Conservation (phyloP, 2,797 vertebrate genomes). For the Platyrinchus mystaceus region DNA sequence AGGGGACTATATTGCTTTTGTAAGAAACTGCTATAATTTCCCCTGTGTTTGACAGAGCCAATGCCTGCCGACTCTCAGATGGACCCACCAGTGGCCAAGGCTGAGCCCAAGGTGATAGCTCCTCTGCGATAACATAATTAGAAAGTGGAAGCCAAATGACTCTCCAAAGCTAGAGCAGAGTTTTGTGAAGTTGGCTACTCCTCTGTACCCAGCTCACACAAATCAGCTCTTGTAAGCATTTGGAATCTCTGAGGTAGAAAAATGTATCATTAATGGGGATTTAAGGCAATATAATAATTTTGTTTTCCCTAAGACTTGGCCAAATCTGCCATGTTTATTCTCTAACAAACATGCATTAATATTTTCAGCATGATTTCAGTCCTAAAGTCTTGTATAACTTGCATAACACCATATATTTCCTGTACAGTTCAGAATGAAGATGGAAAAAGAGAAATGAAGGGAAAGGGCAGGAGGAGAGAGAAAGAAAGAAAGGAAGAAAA, state of each 20-base stretch:
- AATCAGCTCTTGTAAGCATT: not conserved
- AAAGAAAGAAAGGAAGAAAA: rapidly evolving
- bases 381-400: not conserved
- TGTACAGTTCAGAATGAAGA: not conserved
- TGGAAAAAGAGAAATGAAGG: not conserved
- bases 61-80: not conserved
- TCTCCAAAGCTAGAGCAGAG: not conserved
- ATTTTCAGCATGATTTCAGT: not conserved
- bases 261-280: not conserved
- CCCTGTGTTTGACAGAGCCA: not conserved
- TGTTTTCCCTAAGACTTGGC: not conserved
- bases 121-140: not conserved
- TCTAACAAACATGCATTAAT: not conserved
- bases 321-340: not conserved
- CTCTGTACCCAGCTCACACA: not conserved
- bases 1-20: not conserved
- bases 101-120: not conserved
- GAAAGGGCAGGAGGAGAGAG: not conserved
- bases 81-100: not conserved
- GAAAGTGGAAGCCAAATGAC: not conserved
- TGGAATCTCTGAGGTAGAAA: not conserved
- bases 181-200: not conserved
- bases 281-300: not conserved
- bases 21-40: not conserved
- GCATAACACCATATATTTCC: not conserved